Evolutionary conservation across 1,140 invertebrate genomes (phyloP), one percentile per base, ranked within the genome.

Genomic region (Leptinotarsa defecta): DNA sequence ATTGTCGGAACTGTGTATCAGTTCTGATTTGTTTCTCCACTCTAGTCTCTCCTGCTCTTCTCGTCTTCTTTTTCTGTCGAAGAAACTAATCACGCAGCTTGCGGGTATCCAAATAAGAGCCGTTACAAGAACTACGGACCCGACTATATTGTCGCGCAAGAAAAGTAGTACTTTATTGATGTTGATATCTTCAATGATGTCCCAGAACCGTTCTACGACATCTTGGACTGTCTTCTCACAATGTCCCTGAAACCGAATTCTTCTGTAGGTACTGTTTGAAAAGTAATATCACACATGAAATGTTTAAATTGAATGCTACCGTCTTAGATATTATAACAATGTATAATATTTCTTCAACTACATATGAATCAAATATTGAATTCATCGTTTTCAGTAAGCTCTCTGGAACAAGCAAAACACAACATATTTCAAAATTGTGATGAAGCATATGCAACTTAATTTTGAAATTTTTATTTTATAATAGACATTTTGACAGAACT

Each of bases 151-250:
- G 84, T 96, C 94, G 81, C 93, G 90, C 48, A 96, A 86, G 84
- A 96, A 96, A 75, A 92, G 87, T 78, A 97, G 88, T 15, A 97
- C 94, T 85, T 95, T 96, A 82, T 96, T 97, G 52, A 97, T 96
- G 83, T 96, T 97, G 49, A 97, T 97, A 81, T 97, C 96, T 86
- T 98, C 96, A 69, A 98, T 97, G 34, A 98, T 96, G 83, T 97
- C 95, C 96, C 96, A 98, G 85, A 98, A 96, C 69, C 96, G 89
- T 86, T 97, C 95, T 5, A 98, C 95, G 13, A 98, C 95, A 84
- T 98, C 95, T 86, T 97, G 95, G 76, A 97, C 94, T 3, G 95
- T 97, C 86, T 97, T 96, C 83, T 97, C 94, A 84, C 96, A 98
- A 3, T 94, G 89, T n/a, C 95, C 95, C 94, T 96, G 80, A 4